phyloP scores from a whole-genome alignment of 2,113 vertebrate species.

The Aviceda subcristata region DNA sequence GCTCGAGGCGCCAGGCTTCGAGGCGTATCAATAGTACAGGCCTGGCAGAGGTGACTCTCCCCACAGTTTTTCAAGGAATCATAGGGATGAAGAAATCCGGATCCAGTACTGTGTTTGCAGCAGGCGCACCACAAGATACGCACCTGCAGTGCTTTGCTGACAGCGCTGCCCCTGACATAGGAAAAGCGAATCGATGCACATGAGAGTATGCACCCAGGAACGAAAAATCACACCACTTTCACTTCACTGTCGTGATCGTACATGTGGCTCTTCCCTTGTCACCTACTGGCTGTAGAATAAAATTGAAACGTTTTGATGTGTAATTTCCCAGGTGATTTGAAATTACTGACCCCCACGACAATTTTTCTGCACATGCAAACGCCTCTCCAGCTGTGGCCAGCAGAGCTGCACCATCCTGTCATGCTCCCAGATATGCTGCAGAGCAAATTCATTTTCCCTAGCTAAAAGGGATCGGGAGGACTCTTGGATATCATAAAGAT shows the following conservation, averaged over 20 bases:
- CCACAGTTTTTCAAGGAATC: neutral
- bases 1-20: neutral
- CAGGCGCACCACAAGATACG: neutral
- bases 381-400: neutral
- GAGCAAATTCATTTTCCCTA: neutral
- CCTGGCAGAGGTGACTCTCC: too few species aligned
- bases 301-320: neutral
- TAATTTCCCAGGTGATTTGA: neutral
- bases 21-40: accelerated
- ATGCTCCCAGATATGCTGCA: neutral
- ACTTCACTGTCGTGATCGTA: accelerated
- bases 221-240: neutral
- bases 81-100: neutral
- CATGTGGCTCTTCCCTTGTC: neutral
- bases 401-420: neutral
- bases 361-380: neutral
- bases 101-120: neutral
- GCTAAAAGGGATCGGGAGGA: accelerated
- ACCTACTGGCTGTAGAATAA: neutral
- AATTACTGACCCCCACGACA: too few species aligned
- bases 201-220: neutral
- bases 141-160: neutral
- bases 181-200: accelerated
- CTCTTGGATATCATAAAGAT: accelerated
- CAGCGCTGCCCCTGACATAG: accelerated